These are phyloP conservation scores for Pyrgus malvae DNA, from an alignment of 2,888 invertebrate species.

Conservation along the genomic window DNA sequence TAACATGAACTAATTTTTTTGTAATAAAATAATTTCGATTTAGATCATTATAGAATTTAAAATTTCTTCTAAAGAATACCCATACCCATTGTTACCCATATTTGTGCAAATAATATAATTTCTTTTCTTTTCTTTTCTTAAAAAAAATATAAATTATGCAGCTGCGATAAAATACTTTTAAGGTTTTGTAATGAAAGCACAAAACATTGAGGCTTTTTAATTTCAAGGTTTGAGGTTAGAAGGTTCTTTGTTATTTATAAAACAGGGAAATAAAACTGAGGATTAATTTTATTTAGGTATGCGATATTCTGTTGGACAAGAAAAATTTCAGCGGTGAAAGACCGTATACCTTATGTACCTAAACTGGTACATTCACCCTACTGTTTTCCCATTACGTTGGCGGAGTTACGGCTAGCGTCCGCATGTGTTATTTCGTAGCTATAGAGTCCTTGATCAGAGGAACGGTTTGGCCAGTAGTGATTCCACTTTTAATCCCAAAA, in stretches of 20 bases:
- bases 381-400: constrained; percentile 10
- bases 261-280: too few species aligned
- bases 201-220: too few species aligned
- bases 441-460: not conserved
- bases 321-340: not conserved
- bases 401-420: constrained; percentile 1
- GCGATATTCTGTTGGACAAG: not conserved
- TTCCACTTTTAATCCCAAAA: not conserved
- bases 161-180: too few species aligned
- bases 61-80: too few species aligned
- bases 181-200: too few species aligned
- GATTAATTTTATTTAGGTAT: not conserved
- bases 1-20: not conserved
- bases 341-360: not conserved
- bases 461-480: constrained; percentile 6
- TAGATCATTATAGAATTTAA: too few species aligned
- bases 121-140: too few species aligned
- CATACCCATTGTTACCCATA: too few species aligned
- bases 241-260: too few species aligned
- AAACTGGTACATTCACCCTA: not conserved
- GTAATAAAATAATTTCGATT: not conserved
- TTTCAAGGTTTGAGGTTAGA: too few species aligned
- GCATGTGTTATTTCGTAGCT: constrained; percentile 2
- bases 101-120: too few species aligned
- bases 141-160: too few species aligned